Percentiles rank a stretch among this genome's conserved stretches.
These are phyloP conservation scores for Cladopsammia gracilis DNA, from an alignment of 64 coral and sea anemone genomes.

Conservation along the genomic window DNA sequence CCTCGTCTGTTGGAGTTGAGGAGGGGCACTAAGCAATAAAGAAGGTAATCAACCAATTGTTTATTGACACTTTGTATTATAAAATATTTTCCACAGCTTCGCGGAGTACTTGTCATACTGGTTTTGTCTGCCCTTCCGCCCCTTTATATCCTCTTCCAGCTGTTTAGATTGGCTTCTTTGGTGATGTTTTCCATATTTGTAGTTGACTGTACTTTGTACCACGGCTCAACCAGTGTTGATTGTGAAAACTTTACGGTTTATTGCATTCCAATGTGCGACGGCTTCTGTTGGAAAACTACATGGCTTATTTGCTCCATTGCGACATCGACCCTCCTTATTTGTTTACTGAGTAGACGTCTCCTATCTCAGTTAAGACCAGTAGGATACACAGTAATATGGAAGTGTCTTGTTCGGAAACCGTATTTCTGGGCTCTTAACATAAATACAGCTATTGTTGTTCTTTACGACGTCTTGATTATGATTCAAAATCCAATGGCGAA, in stretches of 20 bases:
- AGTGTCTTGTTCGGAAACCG: conserved; percentile 38
- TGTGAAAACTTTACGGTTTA: conserved; percentile 78
- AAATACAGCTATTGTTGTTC: conserved; percentile 19
- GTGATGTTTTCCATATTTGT: conserved; percentile 73
- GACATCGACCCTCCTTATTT: conserved; percentile 44
- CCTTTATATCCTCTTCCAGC: conserved; percentile 32
- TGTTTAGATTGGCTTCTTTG: conserved; percentile 65
- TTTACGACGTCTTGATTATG: conserved; percentile 72
- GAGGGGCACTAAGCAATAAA: too few relatives aligned
- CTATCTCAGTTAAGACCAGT: not conserved
- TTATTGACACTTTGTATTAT: too few relatives aligned
- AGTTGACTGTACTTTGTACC: conserved; percentile 76
- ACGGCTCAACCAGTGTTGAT: conserved; percentile 66
- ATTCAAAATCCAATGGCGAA: not conserved
- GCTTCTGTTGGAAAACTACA: conserved; percentile 72
- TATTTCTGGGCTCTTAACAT: conserved; percentile 81
- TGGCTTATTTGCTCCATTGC: conserved; percentile 69
- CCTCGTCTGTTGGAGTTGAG: too few relatives aligned
- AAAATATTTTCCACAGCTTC: not conserved
- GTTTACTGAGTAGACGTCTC: not conserved
- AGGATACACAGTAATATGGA: not conserved
- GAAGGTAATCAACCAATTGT: too few relatives aligned
- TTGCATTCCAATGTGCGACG: conserved; percentile 38
- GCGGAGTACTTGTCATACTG: not conserved
- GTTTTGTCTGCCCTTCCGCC: not conserved